A percentile compares a stretch with the other conserved stretches of the same genome.
phyloP scores from a whole-genome alignment of 1,140 invertebrate species.

The Eueides isabella region DNA sequence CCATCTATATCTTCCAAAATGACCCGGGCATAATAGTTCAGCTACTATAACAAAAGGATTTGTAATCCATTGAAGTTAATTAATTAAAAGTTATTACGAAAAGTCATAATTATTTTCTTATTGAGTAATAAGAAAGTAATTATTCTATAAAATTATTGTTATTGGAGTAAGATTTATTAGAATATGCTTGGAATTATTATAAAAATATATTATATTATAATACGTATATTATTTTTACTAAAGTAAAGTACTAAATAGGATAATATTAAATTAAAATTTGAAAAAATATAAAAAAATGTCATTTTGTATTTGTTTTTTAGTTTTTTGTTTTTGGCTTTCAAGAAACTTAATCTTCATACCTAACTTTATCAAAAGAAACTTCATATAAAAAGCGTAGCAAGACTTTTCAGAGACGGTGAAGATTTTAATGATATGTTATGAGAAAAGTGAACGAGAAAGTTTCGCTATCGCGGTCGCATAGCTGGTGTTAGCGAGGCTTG shows the following conservation, averaged over 20 bases:
- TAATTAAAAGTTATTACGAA: not conserved
- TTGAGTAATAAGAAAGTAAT: not conserved
- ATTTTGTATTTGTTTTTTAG: no score
- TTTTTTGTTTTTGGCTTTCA: not conserved
- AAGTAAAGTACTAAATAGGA: not conserved
- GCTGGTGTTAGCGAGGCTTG: conserved; percentile 56
- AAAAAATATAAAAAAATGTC: conserved; percentile 18
- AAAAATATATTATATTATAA: no score
- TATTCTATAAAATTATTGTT: not conserved
- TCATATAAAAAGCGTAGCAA: conserved; percentile 30
- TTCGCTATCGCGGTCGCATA: conserved; percentile 58
- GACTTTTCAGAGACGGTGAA: conserved; percentile 25
- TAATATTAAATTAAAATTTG: not conserved
- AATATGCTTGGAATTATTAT: not conserved
- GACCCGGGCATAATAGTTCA: not conserved
- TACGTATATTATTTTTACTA: no score
- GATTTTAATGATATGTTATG: conserved; percentile 42
- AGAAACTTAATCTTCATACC: conserved; percentile 34
- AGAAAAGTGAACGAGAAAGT: conserved; percentile 60
- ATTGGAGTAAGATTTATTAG: not conserved
- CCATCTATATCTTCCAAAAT: conserved; percentile 6
- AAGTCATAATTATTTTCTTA: not conserved
- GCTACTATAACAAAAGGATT: not conserved
- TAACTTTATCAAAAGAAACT: conserved; percentile 14
- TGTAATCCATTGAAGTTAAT: not conserved